A percentile compares a stretch with the other conserved stretches of the same genome.
phyloP scores from a whole-genome alignment of 2,797 vertebrate species.

The Anniella stebbinsi region DNA sequence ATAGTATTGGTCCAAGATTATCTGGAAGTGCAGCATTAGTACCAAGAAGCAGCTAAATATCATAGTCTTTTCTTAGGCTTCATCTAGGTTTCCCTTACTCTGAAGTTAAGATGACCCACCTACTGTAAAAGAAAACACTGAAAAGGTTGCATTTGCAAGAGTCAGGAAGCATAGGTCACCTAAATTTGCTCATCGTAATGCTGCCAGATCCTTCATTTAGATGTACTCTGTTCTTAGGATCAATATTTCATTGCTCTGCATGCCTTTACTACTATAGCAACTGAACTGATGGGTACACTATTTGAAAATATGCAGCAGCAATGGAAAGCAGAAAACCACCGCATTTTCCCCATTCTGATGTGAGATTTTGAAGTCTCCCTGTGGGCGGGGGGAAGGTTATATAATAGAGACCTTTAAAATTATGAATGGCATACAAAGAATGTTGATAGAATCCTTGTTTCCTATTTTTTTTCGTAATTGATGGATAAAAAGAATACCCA shows the following conservation, averaged over 20 bases:
- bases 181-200: constrained; percentile 51
- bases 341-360: constrained; percentile 9
- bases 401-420: not conserved
- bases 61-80: not conserved
- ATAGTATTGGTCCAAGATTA: not conserved
- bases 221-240: constrained; percentile 43
- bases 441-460: not conserved
- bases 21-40: not conserved
- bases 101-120: constrained; percentile 19
- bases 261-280: constrained; percentile 21
- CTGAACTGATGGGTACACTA: constrained; percentile 14
- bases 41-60: not conserved
- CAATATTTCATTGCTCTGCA: constrained; percentile 61
- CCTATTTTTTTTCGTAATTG: not conserved
- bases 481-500: not conserved
- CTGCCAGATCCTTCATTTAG: constrained; percentile 42
- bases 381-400: not conserved
- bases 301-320: constrained; percentile 21
- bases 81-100: not conserved
- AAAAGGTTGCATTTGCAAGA: constrained; percentile 11
- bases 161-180: constrained; percentile 1
- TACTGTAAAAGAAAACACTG: not conserved
- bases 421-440: not conserved
- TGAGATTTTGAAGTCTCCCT: not conserved
- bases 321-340: constrained; percentile 19